Evolutionary conservation across 2,888 invertebrate species (phyloP).

Genomic region (Eupithecia subumbrata): DNA sequence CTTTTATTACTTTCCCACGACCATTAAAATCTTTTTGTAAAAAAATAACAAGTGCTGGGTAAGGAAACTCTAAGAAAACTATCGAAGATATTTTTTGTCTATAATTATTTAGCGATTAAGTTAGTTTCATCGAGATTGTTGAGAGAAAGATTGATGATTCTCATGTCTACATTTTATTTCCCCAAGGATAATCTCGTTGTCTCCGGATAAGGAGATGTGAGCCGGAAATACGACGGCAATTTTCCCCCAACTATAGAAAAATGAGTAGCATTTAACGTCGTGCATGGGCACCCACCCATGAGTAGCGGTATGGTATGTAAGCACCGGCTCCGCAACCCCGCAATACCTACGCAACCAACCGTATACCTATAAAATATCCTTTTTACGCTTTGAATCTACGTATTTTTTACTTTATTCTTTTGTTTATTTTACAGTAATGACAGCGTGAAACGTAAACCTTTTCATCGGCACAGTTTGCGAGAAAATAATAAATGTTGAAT

Average conservation of each 20-base stretch:
- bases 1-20: constrained; percentile 68
- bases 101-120: constrained; percentile 56
- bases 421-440: constrained; percentile 41
- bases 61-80: neutral
- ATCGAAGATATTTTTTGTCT: constrained; percentile 40
- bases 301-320: constrained; percentile 44
- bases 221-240: constrained; percentile 81
- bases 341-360: constrained; percentile 53
- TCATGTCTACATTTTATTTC: constrained; percentile 79
- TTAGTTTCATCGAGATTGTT: constrained; percentile 59
- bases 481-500: constrained; percentile 3
- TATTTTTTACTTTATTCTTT: constrained; percentile 42
- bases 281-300: constrained; percentile 68
- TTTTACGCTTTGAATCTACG: constrained; percentile 47
- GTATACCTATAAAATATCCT: constrained; percentile 53
- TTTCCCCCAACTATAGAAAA: constrained; percentile 81
- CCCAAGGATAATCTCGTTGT: constrained; percentile 81
- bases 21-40: constrained; percentile 52
- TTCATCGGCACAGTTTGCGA: constrained; percentile 13
- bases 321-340: constrained; percentile 48
- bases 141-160: constrained; percentile 74
- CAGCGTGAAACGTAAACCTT: constrained; percentile 30
- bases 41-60: constrained; percentile 22
- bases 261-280: constrained; percentile 77
- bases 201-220: constrained; percentile 81